phyloP scores from a whole-genome alignment of 2,113 vertebrate genomes.

The Rostratula benghalensis region DNA sequence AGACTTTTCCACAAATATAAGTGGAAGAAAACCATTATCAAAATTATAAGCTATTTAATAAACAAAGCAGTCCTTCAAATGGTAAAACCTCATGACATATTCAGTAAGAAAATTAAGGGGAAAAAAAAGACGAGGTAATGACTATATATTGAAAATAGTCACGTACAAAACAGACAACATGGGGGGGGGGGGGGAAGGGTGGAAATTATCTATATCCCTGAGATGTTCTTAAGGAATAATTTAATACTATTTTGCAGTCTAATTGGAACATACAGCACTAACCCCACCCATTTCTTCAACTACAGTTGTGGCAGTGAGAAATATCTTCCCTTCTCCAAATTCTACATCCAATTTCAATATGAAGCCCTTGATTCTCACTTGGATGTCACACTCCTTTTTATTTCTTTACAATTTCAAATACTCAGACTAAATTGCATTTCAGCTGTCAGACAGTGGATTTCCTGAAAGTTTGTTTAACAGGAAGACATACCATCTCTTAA shows the following conservation, averaged over 20 bases:
- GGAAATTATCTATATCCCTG: not conserved
- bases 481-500: not conserved
- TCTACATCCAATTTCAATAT: not conserved
- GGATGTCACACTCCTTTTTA: not conserved
- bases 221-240: not conserved
- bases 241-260: not conserved
- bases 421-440: not conserved
- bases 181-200: accelerated
- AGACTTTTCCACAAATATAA: not conserved
- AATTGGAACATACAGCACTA: not conserved
- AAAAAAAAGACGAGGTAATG: not conserved
- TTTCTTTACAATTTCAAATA: not conserved
- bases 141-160: not conserved
- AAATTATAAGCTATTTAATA: not conserved
- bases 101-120: not conserved
- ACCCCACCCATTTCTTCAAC: not conserved
- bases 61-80: not conserved
- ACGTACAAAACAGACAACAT: not conserved
- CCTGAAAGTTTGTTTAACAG: not conserved
- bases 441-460: not conserved
- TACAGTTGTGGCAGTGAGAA: not conserved
- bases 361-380: not conserved
- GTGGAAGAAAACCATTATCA: not conserved
- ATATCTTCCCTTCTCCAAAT: not conserved
- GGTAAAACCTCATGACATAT: not conserved